A percentile compares a stretch with the other conserved stretches of the same genome.
These are phyloP conservation scores for Meloe dianella DNA, from an alignment of 2,888 invertebrate genomes.

Conservation along the genomic window DNA sequence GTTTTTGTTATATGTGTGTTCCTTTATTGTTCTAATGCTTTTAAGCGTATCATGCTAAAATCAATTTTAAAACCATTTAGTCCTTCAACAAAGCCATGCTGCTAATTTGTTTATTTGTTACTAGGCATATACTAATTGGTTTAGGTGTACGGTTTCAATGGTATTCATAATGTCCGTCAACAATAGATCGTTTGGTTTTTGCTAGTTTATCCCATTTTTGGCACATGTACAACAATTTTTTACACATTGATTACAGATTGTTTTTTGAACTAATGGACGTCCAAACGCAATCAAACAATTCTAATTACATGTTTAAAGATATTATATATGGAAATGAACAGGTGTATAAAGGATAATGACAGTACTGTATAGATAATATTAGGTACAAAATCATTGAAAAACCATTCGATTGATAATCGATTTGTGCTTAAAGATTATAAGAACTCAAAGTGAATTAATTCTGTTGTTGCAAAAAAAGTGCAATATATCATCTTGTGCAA, in stretches of 20 bases:
- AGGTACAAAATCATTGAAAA: too few relatives aligned
- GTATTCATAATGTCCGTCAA: not conserved
- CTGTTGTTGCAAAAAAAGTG: constrained; percentile 4
- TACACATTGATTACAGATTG: not conserved
- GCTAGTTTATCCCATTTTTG: constrained; percentile 12
- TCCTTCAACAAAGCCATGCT: constrained; percentile 17
- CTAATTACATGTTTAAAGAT: not conserved
- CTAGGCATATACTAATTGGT: constrained; percentile 25
- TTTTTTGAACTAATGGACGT: not conserved
- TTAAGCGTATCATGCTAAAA: constrained; percentile 31
- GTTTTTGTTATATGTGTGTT: constrained; percentile 17
- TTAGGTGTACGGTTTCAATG: constrained; percentile 23
- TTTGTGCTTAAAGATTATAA: not conserved
- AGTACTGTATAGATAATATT: not conserved
- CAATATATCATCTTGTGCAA: constrained; percentile 16
- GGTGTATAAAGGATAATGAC: not conserved
- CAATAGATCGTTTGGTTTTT: not conserved
- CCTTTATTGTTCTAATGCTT: constrained; percentile 29
- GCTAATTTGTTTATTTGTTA: constrained; percentile 30
- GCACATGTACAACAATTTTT: not conserved
- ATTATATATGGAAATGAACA: not conserved
- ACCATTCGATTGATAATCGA: not conserved
- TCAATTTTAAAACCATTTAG: constrained; percentile 19
- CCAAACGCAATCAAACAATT: not conserved
- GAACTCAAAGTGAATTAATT: not conserved